Conservation (phyloP, 2,888 invertebrate genomes). For the Tetramorium bicarinatum region DNA sequence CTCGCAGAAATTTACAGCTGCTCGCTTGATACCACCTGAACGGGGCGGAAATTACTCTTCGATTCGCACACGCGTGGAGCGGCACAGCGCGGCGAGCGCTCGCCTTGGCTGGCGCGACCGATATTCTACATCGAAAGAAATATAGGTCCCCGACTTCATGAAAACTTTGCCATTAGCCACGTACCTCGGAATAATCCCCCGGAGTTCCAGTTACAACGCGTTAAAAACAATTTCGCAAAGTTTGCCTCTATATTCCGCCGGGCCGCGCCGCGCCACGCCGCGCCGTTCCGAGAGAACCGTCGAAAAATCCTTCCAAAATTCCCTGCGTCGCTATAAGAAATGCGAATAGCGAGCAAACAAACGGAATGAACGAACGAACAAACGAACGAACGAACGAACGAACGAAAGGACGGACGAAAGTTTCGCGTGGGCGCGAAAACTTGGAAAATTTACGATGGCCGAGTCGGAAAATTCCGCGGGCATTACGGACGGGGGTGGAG, state of each 20-base stretch:
- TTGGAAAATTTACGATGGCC: slow-evolving; percentile 48
- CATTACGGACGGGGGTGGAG: slow-evolving; percentile 55
- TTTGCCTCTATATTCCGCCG: background rate
- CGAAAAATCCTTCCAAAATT: slow-evolving; percentile 46
- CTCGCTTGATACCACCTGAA: slow-evolving; percentile 44
- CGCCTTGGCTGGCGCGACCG: slow-evolving; percentile 42
- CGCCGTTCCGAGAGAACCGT: background rate
- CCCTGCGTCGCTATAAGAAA: slow-evolving; percentile 51
- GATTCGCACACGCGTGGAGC: slow-evolving; percentile 62
- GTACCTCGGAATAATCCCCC: slow-evolving; percentile 28
- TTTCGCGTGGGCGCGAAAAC: slow-evolving; percentile 42
- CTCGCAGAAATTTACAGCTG: slow-evolving; percentile 55
- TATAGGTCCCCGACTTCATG: slow-evolving; percentile 28
- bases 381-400: background rate
- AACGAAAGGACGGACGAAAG: slow-evolving; percentile 15
- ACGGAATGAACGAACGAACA: slow-evolving; percentile 35
- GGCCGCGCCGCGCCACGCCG: background rate
- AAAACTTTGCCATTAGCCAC: slow-evolving; percentile 51
- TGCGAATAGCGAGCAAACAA: slow-evolving; percentile 10
- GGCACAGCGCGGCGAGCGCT: background rate
- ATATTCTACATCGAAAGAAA: slow-evolving; percentile 63
- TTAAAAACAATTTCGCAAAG: slow-evolving; percentile 52
- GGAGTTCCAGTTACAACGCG: slow-evolving; percentile 35
- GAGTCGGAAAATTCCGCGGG: slow-evolving; percentile 33
- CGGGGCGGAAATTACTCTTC: slow-evolving; percentile 70